A percentile compares a stretch with the other conserved stretches of the same genome.
Evolutionary conservation across 1,140 invertebrate species (phyloP).

Genomic region (Platyura marginata): DNA sequence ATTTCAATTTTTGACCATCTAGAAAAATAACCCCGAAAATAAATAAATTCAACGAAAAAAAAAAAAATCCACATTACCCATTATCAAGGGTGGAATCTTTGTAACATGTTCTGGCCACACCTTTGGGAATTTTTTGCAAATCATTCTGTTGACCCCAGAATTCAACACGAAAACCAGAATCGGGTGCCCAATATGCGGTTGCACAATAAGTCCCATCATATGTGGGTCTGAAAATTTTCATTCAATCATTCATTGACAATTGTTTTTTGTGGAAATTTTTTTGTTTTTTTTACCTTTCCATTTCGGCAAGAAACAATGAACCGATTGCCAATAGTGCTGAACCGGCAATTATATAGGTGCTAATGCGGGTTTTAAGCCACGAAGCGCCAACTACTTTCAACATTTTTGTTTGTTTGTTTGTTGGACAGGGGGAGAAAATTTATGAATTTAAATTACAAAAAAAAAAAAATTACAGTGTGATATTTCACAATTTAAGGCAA

Average conservation of each 20-base stretch:
- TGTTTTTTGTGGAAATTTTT: neutral
- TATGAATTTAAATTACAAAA: too few species aligned
- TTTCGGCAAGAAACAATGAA: constrained; percentile 43
- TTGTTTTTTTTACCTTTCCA: constrained; percentile 31
- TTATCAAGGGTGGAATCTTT: constrained; percentile 41
- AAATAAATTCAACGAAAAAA: neutral
- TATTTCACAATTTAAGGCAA: too few species aligned
- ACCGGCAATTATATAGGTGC: constrained; percentile 44
- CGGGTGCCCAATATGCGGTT: constrained; percentile 45
- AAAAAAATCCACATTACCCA: constrained; percentile 29
- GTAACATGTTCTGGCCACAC: constrained; percentile 50
- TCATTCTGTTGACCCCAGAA: constrained; percentile 61
- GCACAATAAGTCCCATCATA: constrained; percentile 47
- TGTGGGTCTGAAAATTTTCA: constrained; percentile 30
- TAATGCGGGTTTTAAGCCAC: constrained; percentile 54
- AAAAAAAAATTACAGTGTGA: too few species aligned
- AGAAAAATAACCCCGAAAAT: constrained; percentile 6
- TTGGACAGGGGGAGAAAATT: too few species aligned
- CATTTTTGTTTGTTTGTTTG: too few species aligned
- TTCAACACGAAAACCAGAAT: constrained; percentile 44
- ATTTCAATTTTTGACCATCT: constrained; percentile 67
- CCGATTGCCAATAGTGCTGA: constrained; percentile 44
- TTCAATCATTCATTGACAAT: constrained; percentile 1
- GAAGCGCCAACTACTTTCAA: constrained; percentile 61
- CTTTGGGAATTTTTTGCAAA: constrained; percentile 34